These are phyloP conservation scores for Mystacornis crossleyi DNA, from an alignment of 2,113 vertebrate species.

Conservation along the genomic window DNA sequence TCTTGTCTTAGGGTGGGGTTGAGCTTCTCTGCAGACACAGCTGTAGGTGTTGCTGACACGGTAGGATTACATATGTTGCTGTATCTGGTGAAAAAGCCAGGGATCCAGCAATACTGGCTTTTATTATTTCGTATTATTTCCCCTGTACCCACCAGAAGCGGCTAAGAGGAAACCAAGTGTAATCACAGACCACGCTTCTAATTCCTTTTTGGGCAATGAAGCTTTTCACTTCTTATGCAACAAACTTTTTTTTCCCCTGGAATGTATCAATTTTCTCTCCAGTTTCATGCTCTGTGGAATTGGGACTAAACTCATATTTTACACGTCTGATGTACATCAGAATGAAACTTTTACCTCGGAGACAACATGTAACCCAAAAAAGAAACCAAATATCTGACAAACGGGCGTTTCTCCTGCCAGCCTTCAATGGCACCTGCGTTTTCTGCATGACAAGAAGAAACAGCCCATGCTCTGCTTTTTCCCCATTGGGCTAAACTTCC, in stretches of 20 bases:
- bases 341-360: neutral
- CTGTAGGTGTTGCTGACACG: neutral
- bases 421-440: accelerated
- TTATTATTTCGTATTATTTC: neutral
- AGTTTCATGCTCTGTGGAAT: neutral
- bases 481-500: neutral
- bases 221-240: neutral
- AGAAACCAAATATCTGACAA: neutral
- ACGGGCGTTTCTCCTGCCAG: neutral
- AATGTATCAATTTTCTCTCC: neutral
- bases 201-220: neutral
- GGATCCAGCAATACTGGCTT: neutral
- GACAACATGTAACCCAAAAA: neutral
- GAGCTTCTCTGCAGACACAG: neutral
- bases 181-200: neutral
- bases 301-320: neutral
- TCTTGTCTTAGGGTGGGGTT: neutral
- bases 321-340: neutral
- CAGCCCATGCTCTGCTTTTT: neutral
- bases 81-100: neutral
- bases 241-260: too few species aligned
- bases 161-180: neutral
- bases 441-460: neutral
- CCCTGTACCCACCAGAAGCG: neutral
- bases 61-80: neutral